phyloP scores from a whole-genome alignment of 2,888 invertebrate genomes.

The Oeneis ivallda region DNA sequence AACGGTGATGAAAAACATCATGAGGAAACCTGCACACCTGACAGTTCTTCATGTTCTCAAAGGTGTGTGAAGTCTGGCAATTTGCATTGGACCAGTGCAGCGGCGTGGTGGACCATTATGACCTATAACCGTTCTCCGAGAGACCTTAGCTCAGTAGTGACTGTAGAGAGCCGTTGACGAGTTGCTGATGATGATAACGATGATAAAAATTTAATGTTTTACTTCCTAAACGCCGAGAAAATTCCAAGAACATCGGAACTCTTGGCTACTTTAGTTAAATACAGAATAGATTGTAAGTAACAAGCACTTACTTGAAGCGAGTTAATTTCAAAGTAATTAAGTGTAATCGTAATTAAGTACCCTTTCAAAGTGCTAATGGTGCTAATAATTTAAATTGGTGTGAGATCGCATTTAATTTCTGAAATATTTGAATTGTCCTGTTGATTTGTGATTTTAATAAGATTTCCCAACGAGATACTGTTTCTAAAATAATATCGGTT shows the following conservation, averaged over 20 bases:
- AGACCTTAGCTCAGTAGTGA: no score
- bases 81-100: no score
- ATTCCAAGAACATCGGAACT: background rate
- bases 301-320: slow-evolving; percentile 15
- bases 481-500: no score
- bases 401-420: slow-evolving; percentile 16
- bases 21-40: no score
- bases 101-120: no score
- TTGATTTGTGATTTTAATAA: slow-evolving; percentile 8
- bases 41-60: no score
- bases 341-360: slow-evolving; percentile 14
- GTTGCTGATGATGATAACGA: no score
- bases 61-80: no score
- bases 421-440: background rate
- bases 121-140: no score
- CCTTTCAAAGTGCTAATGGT: slow-evolving; percentile 8
- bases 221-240: background rate
- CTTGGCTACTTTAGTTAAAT: slow-evolving; percentile 1
- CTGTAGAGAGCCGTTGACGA: no score
- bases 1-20: no score
- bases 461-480: background rate
- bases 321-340: slow-evolving; percentile 21
- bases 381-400: slow-evolving; percentile 22
- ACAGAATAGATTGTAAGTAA: slow-evolving; percentile 12
- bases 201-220: no score